A percentile compares a stretch with the other conserved stretches of the same genome.
These are phyloP conservation scores for Alethe castanea DNA, from an alignment of 2,113 vertebrate genomes.

Conservation along the genomic window DNA sequence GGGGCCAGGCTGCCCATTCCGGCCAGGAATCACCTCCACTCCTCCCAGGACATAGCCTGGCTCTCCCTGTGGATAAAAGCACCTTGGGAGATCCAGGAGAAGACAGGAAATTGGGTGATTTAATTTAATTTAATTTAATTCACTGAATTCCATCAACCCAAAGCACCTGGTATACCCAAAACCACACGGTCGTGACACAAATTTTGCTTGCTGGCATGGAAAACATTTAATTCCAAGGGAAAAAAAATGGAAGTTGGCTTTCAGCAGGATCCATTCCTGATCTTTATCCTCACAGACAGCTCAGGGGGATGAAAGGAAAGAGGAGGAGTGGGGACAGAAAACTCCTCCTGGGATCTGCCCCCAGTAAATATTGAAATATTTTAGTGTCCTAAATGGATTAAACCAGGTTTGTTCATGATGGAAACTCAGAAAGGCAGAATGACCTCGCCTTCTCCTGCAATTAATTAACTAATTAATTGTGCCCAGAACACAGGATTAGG, in stretches of 20 bases:
- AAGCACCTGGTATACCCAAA: not conserved
- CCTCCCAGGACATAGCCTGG: constrained; percentile 85
- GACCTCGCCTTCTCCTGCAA: not conserved
- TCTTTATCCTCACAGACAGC: accelerated
- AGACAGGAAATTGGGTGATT: not conserved
- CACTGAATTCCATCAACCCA: not conserved
- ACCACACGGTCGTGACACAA: accelerated
- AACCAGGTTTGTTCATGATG: not conserved
- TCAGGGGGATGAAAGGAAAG: not conserved
- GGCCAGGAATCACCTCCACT: constrained; percentile 78
- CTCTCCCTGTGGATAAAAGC: constrained; percentile 74
- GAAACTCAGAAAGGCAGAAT: not conserved
- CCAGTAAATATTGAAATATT: not conserved
- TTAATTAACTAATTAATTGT: not conserved
- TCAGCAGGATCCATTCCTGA: not conserved
- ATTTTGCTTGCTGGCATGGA: not conserved
- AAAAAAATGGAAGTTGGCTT: not conserved
- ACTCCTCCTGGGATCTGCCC: not conserved
- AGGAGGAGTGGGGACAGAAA: not conserved
- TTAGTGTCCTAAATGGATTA: not conserved
- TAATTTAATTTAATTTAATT: too few species aligned
- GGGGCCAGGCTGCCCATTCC: constrained; percentile 82
- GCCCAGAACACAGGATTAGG: not conserved
- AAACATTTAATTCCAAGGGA: not conserved
- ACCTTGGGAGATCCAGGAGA: not conserved